Percentiles rank a stretch among this genome's conserved stretches.
phyloP scores from a whole-genome alignment of 2,888 invertebrate genomes.

The Mermis nigrescens region DNA sequence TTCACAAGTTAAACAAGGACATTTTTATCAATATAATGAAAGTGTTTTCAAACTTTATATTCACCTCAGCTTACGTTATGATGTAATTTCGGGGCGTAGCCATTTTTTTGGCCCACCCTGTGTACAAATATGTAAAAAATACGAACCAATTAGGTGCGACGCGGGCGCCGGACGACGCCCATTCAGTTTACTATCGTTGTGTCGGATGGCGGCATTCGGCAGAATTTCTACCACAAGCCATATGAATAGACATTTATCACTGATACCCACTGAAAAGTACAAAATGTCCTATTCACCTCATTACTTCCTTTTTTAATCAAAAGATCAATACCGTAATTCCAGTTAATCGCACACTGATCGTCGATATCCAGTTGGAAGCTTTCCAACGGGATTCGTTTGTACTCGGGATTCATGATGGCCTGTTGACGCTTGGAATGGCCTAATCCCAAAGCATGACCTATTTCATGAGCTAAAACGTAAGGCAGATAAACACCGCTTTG shows the following conservation, averaged over 20 bases:
- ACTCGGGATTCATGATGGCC: slow-evolving; percentile 28
- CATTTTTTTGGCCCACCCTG: no score
- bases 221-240: slow-evolving; percentile 30
- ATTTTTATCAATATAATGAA: no score
- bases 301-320: neutral
- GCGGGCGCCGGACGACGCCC: no score
- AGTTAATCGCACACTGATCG: slow-evolving; percentile 30
- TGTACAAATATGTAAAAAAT: no score
- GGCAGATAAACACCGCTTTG: slow-evolving; percentile 19
- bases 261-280: slow-evolving; percentile 23
- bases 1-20: no score
- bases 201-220: no score
- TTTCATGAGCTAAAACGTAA: slow-evolving; percentile 34
- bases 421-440: slow-evolving; percentile 24
- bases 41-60: no score
- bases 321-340: slow-evolving; percentile 24
- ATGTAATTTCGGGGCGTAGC: no score
- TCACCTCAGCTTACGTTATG: no score
- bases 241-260: slow-evolving; percentile 27
- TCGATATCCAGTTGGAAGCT: slow-evolving; percentile 24
- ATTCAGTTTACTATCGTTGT: no score
- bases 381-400: slow-evolving; percentile 23
- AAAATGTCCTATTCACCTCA: neutral
- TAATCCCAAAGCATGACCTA: slow-evolving; percentile 29
- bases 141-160: no score